A percentile compares a stretch with the other conserved stretches of the same genome.
Conservation (phyloP, 2,113 vertebrate genomes). For the Morone chrysops region DNA sequence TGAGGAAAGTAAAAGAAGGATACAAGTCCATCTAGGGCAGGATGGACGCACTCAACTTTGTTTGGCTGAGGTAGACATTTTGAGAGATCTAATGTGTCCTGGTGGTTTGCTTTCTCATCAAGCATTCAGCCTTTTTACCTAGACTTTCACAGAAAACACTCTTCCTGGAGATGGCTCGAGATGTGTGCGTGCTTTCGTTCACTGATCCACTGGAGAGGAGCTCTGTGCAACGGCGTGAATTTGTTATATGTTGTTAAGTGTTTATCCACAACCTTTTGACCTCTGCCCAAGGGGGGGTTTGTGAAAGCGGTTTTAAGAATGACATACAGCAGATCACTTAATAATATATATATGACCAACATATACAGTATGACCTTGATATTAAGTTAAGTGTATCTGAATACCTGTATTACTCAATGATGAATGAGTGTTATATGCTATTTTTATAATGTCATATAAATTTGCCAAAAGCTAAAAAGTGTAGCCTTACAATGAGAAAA, state of each 20-base stretch:
- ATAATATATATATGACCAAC: conserved; percentile 15
- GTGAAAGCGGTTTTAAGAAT: conserved; percentile 24
- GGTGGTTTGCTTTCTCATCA: conserved; percentile 49
- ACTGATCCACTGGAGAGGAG: neutral
- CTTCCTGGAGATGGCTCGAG: neutral
- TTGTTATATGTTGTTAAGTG: conserved; percentile 22
- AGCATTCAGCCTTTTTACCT: conserved; percentile 63
- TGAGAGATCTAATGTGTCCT: conserved; percentile 39
- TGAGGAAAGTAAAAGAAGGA: conserved; percentile 32
- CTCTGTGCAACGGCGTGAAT: conserved; percentile 21
- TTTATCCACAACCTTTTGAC: conserved; percentile 36
- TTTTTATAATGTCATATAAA: neutral
- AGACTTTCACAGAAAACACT: conserved; percentile 8
- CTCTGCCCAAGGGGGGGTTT: conserved; percentile 38
- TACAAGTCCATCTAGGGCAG: conserved; percentile 50
- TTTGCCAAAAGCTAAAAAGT: no score
- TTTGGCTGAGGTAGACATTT: conserved; percentile 39
- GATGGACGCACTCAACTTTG: conserved; percentile 37
- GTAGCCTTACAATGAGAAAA: no score
- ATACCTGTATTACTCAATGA: conserved; percentile 37
- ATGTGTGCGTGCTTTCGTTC: neutral
- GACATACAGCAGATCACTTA: conserved; percentile 5
- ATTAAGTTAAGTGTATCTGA: conserved; percentile 1
- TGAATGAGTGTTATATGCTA: neutral
- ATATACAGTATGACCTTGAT: conserved; percentile 46